Conservation (phyloP, 2,113 vertebrate species). For the Podarcis muralis region DNA sequence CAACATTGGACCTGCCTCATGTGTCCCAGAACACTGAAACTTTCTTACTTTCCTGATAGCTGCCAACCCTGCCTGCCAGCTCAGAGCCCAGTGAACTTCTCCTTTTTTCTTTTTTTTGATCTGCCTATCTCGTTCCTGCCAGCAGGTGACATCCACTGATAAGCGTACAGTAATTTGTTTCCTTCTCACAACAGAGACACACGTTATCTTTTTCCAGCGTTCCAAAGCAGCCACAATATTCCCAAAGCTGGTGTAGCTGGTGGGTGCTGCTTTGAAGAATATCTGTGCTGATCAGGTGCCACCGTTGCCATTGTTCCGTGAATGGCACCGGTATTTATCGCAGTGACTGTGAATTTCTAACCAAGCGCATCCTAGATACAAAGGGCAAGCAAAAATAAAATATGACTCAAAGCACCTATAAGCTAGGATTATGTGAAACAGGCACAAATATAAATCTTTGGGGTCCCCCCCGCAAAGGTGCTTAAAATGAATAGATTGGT, state of each 20-base stretch:
- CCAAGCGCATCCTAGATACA: not conserved
- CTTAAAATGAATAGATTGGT: not conserved
- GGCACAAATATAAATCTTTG: not conserved
- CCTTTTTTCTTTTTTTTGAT: not conserved
- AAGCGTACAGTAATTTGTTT: not conserved
- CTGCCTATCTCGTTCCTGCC: not conserved
- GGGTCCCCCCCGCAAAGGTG: not conserved
- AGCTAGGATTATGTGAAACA: not conserved
- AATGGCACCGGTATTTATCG: not conserved
- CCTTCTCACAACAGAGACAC: not conserved
- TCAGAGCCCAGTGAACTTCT: not conserved
- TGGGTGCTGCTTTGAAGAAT: not conserved
- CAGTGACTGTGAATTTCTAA: not conserved
- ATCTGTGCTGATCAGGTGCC: not conserved
- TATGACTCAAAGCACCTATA: not conserved
- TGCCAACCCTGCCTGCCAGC: not conserved
- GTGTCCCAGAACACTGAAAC: not conserved
- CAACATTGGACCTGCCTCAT: not conserved
- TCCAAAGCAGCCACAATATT: not conserved
- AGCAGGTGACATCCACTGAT: not conserved
- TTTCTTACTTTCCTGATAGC: not conserved
- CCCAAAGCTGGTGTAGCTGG: not conserved
- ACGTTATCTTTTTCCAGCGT: not conserved
- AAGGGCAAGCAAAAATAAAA: not conserved
- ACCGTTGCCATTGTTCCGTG: not conserved